phyloP scores from a whole-genome alignment of 2,888 invertebrate species.

The Frankliniella fusca region DNA sequence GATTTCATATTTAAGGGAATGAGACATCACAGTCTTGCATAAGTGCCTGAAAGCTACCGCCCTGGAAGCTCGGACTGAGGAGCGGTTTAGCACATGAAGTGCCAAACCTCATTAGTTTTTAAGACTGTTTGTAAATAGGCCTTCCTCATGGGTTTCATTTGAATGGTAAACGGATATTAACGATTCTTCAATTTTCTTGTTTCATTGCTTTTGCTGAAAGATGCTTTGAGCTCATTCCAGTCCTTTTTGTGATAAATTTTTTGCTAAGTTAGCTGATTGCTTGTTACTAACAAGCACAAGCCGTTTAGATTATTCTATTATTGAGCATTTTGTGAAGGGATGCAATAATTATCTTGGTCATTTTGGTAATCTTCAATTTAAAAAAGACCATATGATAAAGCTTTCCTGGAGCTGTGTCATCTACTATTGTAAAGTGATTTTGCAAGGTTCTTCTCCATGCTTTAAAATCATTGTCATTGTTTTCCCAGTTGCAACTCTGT shows the following conservation, averaged over 20 bases:
- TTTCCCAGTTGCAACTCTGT: neutral
- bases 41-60: neutral
- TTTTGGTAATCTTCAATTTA: neutral
- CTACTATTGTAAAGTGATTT: neutral
- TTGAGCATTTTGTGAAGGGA: too few species aligned
- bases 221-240: constrained; percentile 19
- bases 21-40: neutral
- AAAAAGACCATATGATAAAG: neutral
- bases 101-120: constrained; percentile 19
- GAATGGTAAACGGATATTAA: constrained; percentile 17
- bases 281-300: neutral
- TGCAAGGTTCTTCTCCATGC: neutral
- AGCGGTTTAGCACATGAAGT: constrained; percentile 9
- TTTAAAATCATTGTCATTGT: neutral
- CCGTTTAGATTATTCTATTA: too few species aligned
- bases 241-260: constrained; percentile 2
- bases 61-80: constrained; percentile 2
- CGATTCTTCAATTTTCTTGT: neutral
- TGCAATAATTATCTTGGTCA: too few species aligned
- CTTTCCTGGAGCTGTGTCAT: neutral
- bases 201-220: neutral
- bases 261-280: constrained; percentile 16
- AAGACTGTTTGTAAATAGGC: constrained; percentile 21
- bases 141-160: neutral
- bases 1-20: neutral